Conservation (phyloP, 1,140 invertebrate genomes). For the Pentalonia nigronervosa region DNA sequence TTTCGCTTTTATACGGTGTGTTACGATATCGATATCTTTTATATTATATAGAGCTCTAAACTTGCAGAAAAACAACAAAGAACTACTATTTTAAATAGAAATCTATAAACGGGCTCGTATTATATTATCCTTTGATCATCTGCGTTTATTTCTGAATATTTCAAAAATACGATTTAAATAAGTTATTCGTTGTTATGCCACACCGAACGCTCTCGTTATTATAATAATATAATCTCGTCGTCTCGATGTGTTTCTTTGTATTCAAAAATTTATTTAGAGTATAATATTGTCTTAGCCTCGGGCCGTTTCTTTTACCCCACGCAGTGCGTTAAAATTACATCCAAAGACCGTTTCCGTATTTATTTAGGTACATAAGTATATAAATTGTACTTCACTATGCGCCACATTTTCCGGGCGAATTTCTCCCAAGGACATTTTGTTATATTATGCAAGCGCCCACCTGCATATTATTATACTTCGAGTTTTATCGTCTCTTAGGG, state of each 20-base stretch:
- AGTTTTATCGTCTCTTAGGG: not conserved
- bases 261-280: not conserved
- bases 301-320: not conserved
- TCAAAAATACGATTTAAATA: not conserved
- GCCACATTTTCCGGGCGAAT: not conserved
- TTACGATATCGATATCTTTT: not conserved
- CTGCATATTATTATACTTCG: not conserved
- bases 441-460: not conserved
- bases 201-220: not conserved
- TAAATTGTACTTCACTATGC: not conserved
- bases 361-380: not conserved
- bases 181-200: not conserved
- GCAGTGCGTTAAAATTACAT: not conserved
- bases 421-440: not conserved
- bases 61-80: not conserved
- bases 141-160: not conserved
- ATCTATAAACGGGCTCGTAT: not conserved
- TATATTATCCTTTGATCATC: not conserved
- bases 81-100: not conserved
- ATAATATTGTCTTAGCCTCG: not conserved
- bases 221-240: not conserved
- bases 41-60: not conserved
- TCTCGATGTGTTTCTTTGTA: not conserved
- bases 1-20: not conserved
- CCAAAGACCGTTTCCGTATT: not conserved